Conservation (phyloP, 1,140 invertebrate genomes). For the Ladona fulva region DNA sequence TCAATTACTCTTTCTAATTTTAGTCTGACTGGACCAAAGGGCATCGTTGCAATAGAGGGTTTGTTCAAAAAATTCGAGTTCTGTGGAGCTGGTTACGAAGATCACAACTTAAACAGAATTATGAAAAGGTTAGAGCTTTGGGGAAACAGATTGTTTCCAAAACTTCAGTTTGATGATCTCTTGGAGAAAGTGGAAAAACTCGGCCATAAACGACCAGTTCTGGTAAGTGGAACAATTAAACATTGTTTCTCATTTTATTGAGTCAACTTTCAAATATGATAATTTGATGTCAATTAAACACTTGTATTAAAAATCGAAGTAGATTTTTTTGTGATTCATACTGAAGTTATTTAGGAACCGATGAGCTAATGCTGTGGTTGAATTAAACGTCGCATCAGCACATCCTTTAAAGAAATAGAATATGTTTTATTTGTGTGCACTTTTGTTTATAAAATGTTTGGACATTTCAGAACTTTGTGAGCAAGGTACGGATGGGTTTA, state of each 20-base stretch:
- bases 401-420: neutral
- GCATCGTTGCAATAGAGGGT: neutral
- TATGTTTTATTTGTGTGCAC: neutral
- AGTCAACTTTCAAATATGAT: too few species aligned
- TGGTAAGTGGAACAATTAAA: slow-evolving; percentile 16
- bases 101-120: slow-evolving; percentile 2
- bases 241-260: neutral
- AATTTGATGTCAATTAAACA: too few species aligned
- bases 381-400: neutral
- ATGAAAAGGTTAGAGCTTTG: slow-evolving; percentile 15
- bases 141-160: slow-evolving; percentile 9
- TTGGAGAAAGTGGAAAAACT: slow-evolving; percentile 24
- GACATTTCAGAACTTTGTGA: slow-evolving; percentile 14
- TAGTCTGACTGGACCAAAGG: neutral
- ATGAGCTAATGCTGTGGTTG: neutral
- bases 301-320: too few species aligned
- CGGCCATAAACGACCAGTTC: slow-evolving; percentile 22
- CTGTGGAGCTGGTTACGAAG: slow-evolving; percentile 9
- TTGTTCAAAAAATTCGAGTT: slow-evolving; percentile 5
- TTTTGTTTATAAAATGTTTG: neutral
- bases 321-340: too few species aligned
- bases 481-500: slow-evolving; percentile 18
- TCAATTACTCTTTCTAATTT: neutral
- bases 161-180: slow-evolving; percentile 24
- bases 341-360: too few species aligned